Base-by-base conservation (phyloP, 2,888 invertebrate species). In the Caenorhabditis parvicauda region DNA sequence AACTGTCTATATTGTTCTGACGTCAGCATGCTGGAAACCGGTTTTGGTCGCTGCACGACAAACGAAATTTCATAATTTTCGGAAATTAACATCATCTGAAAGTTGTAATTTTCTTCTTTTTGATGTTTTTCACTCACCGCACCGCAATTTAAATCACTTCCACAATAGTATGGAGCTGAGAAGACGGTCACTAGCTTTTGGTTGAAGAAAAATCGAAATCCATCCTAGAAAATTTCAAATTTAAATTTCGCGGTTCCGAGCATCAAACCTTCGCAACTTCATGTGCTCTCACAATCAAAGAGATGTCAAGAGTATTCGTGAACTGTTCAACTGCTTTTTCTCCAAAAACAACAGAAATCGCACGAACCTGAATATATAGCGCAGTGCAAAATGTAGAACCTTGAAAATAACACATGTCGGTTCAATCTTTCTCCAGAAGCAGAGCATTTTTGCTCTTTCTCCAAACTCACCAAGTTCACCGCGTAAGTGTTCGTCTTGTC, bases 161-260 rank as follows among this genome's bases (percentile, higher is more conserved):
- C 76, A 46, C 74, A 75, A 44, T 76, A 76, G 54, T 69, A 72
- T 24, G 75, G 76, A 6, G 76, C 76, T n/a, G 74, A 72, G 69
- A 76, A 76, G n/a, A 76, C 64, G 3, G 76, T 76, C 37, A 68
- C 67, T 1, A 73, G 57, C 14, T 53, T 62, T 21, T 59, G 54
- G 38, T 67, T 53, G 42, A 67, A 69, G 51, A 56, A 22, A 53
- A 73, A 68, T 12, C 46, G 52, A 54, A 74, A 69, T 5, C 76
- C 76, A 22, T 65, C 59, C 42, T 47, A 27, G 22, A 38, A 44
- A 32, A 25, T n/a, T 12, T n/a, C 9, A 44, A 27, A 12, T 48
- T 12, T 17, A 12, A 48, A 7, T 17, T 22, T 28, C 14, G 14
- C 22, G 6, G 6, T 14, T 42, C 27, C 6, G n/a, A 17, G 12